Base-by-base conservation (phyloP, 2,113 vertebrate genomes). In the Hyaena hyaena region DNA sequence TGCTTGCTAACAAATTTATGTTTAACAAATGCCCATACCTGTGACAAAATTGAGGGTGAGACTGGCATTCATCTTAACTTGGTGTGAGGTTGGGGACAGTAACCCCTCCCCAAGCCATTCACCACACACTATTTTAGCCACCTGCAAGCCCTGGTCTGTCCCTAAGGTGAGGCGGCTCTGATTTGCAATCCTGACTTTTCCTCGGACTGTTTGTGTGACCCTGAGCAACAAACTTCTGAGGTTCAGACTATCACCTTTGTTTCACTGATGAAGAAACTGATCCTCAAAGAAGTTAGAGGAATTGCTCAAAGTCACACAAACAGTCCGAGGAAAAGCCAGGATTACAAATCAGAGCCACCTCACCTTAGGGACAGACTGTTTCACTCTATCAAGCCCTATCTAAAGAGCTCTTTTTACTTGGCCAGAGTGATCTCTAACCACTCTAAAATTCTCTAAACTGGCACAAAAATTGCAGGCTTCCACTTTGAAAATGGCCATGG, bases 401-500 rank as follows among this genome's bases (percentile, higher is more conserved):
- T 39, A 23, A 77, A 94, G 69, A 84, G 58, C 35, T 88, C 77
- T 71, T 97, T 93, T 85, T 71, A 39, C 74, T 87, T 87, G 80
- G 69, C 66, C 74, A 73, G 55, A 89, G 39, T 84, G 74, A 73
- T 65, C 39, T 81, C 63, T 84, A 61, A 45, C 31, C 61, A 91
- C 15, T 97, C 68, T 96, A 74, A 92, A 68, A 81, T 53, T 90
- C 55, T 80, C 53, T 71, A 87, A 86, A 88, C 45, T 19, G 61
- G 24, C 81, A 81, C 83, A 94, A 61, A 95, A 84, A 96, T 61
- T 83, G 15, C 45, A 96, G 84, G 28, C 28, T 96, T 96, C 74
- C 4, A 86, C 16, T 92, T 91, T 83, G 82, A 97, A 63, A 95
- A 43, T 63, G 24, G 88, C 84, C 87, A 95, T 94, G 43, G 21